Base-by-base conservation (phyloP, 2,797 vertebrate species). In the Rousettus madagascariensis region DNA sequence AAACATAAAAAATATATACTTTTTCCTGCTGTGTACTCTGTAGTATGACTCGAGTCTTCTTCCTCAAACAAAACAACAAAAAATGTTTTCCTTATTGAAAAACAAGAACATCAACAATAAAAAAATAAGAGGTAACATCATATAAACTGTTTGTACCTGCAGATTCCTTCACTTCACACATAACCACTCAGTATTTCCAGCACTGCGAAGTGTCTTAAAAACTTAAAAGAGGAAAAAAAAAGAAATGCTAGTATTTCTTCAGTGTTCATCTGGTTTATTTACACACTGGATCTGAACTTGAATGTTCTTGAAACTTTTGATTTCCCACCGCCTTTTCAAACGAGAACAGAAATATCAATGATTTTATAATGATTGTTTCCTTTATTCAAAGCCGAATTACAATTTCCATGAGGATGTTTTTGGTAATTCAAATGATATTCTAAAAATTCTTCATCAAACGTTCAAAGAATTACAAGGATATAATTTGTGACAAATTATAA, bases 371-470 rank as follows among this genome's bases (percentile, higher is more conserved):
- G 66, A 7, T 55, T 46, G 85, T 5, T 30, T 96, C 71, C 55
- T 85, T 95, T 41, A 91, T 95, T 96, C 86, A 90, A 36, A 36
- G 33, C 2, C 86, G 68, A 90, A 71, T 53, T 95, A 65, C 78
- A 66, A 36, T 79, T 94, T 74, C 89, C 46, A 91, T 71, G 19
- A 43, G 13, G 38, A 17, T 26, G 53, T 55, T 69, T 61, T 86
- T 96, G 43, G 1, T 85, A 96, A 86, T 69, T 77, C 68, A 84
- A 90, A 51, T 10, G 87, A n/a, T 85, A 26, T 13, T 97, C 92
- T 91, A 79, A 88, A 63, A 51, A n/a, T 12, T 43, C 43, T 43
- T 22, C 2, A 55, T 65, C 11, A 19, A 59, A 71, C 84, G 15
- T 61, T 41, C n/a, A 79, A 59, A 69, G 1, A 55, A 51, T 66